Evolutionary conservation across 2,797 vertebrate species (phyloP).

Genomic region (Enteromius treurensis): DNA sequence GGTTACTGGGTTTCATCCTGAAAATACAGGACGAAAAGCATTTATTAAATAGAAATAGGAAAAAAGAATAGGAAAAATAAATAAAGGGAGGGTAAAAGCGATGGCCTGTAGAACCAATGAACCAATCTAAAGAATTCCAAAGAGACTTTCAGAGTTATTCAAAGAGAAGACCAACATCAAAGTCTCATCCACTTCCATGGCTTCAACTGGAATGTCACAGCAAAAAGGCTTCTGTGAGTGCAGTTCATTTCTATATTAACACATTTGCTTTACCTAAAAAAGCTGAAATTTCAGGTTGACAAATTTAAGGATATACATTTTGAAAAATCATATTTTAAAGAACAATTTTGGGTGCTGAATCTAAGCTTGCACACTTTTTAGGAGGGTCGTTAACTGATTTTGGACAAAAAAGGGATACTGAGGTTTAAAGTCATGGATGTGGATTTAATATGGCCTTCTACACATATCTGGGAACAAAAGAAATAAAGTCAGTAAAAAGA

Average conservation of each 20-base stretch:
- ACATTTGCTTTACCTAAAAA: background rate
- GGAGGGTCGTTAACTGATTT: background rate
- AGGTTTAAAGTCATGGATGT: slow-evolving; percentile 12
- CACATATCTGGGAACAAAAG: background rate
- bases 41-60: background rate
- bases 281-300: background rate
- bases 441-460: background rate
- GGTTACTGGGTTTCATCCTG: slow-evolving; percentile 71
- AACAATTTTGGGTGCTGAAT: background rate
- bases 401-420: background rate
- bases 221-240: background rate
- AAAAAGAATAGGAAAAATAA: slow-evolving; percentile 15
- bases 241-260: background rate
- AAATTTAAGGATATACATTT: background rate
- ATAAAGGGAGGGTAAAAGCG: slow-evolving; percentile 2
- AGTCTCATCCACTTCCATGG: slow-evolving; percentile 23
- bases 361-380: background rate
- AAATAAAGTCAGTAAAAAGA: background rate
- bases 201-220: background rate
- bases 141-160: background rate
- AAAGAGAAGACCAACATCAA: slow-evolving; percentile 10
- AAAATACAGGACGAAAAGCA: slow-evolving; percentile 19
- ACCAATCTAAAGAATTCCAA: background rate
- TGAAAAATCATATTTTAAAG: background rate
- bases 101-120: background rate